Evolutionary conservation across 2,113 vertebrate genomes (phyloP).

Genomic region (Chroicocephalus ridibundus): DNA sequence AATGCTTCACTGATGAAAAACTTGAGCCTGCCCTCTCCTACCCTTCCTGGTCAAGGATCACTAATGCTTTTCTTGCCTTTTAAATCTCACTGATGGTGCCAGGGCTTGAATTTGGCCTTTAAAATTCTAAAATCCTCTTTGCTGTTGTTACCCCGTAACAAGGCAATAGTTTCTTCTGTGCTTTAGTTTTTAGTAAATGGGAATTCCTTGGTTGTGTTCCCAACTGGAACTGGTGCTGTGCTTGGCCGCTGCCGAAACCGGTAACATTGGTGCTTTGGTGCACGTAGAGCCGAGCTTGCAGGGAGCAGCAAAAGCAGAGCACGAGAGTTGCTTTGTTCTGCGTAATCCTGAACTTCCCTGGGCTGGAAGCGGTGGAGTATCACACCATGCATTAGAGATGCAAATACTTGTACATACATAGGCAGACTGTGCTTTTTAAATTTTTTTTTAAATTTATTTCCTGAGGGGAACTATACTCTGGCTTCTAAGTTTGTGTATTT

Average conservation of each 20-base stretch:
- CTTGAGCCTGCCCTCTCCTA: background rate
- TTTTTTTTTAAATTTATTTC: background rate
- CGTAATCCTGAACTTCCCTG: background rate
- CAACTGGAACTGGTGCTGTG: background rate
- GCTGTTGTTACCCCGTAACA: background rate
- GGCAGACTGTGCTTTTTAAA: background rate
- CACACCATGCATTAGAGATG: no score
- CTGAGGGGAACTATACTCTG: background rate
- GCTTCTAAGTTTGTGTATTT: background rate
- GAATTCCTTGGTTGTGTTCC: background rate
- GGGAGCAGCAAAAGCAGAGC: background rate
- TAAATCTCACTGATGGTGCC: background rate
- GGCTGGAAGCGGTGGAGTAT: background rate
- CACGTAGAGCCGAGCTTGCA: fast-evolving
- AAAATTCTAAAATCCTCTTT: background rate
- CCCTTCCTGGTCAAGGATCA: background rate
- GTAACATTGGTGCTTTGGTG: fast-evolving
- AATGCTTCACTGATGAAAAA: background rate
- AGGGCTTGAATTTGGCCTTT: background rate
- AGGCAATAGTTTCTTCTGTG: background rate
- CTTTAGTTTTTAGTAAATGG: background rate
- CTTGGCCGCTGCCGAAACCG: background rate
- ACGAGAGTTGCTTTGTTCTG: background rate
- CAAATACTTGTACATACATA: fast-evolving
- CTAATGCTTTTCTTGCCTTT: background rate